Evolutionary conservation across 2,113 vertebrate genomes (phyloP), one percentile per base, ranked within the genome.

Genomic region (Sapajus apella): DNA sequence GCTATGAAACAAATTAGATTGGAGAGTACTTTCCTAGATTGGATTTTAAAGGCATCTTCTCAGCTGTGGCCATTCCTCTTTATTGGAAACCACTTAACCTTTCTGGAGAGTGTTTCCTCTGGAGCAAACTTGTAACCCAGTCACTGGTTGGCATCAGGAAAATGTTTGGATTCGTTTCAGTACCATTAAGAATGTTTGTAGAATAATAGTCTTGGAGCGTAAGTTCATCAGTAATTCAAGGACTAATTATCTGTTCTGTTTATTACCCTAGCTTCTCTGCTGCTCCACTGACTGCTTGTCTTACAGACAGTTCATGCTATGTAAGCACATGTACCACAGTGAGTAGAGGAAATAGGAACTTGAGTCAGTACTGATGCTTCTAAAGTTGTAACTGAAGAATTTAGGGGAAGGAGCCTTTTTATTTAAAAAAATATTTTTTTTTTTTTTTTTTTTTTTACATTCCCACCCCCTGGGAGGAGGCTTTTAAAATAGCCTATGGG

Each of bases 161-260:
- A 80, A 93, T 25, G 32, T 77, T 64, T 77, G 50, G 58, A 82
- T 90, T 94, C 45, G 12, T 90, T 90, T 94, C 77, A 94, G 58
- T 43, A 40, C 52, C 40, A 79, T 64, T 92, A 87, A 86, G 85
- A 86, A 56, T 89, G 81, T 72, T 92, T 94, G 43, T 73, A 40
- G 76, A 87, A 64, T 82, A 82, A 95, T 21, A 76, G 61, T 17
- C 52, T 92, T 37, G 70, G 55, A 94, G 85, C 52, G 50, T 43
- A 27, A 77, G 13, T 79, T 64, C 37, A 97, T 97, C 81, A 68
- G 64, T 96, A 92, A 87, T 92, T 94, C 75, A 83, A 64, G 76
- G 80, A 43, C 80, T 96, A 77, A 96, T 95, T 95, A 95, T 76
- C 61, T 91, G 84, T 70, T 82, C 73, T 90, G 66, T 72, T 94